Percentiles rank a stretch among this genome's conserved stretches.
These are phyloP conservation scores for Meriones unguiculatus DNA, from an alignment of 2,113 vertebrate species.

Conservation along the genomic window DNA sequence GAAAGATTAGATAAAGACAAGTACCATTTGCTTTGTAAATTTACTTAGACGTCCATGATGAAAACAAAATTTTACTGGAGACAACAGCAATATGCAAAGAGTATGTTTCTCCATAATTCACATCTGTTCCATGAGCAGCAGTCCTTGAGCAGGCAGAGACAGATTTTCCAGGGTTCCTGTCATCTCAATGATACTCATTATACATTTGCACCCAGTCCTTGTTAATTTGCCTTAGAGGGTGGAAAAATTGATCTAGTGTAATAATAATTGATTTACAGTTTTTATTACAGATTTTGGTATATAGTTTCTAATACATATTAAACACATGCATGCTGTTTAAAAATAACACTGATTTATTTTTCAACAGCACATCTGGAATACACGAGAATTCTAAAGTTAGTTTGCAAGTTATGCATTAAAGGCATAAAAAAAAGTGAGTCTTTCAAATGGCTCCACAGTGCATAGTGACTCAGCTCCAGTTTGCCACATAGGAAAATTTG, in stretches of 20 bases:
- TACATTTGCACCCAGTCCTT: constrained; percentile 48
- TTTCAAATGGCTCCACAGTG: background rate
- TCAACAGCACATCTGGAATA: constrained; percentile 13
- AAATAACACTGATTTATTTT: background rate
- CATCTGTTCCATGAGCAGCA: background rate
- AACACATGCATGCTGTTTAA: background rate
- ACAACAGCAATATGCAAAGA: background rate
- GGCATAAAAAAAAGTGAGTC: background rate
- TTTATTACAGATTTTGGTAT: constrained; percentile 36
- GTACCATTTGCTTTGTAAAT: background rate
- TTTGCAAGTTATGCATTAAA: background rate
- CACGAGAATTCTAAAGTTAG: background rate
- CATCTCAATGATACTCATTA: constrained; percentile 23
- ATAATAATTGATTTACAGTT: constrained; percentile 54
- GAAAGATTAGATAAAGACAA: constrained; percentile 36
- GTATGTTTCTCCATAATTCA: background rate
- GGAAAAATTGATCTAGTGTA: background rate
- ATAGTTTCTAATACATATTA: constrained; percentile 15
- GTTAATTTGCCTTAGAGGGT: constrained; percentile 8
- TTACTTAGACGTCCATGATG: constrained; percentile 17
- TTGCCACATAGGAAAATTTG: background rate
- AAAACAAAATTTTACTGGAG: constrained; percentile 19
- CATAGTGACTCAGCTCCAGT: background rate
- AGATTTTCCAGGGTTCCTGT: constrained; percentile 41
- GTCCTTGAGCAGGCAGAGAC: background rate